Evolutionary conservation across 1,140 invertebrate species (phyloP).

Genomic region (Drosophila busckii): DNA sequence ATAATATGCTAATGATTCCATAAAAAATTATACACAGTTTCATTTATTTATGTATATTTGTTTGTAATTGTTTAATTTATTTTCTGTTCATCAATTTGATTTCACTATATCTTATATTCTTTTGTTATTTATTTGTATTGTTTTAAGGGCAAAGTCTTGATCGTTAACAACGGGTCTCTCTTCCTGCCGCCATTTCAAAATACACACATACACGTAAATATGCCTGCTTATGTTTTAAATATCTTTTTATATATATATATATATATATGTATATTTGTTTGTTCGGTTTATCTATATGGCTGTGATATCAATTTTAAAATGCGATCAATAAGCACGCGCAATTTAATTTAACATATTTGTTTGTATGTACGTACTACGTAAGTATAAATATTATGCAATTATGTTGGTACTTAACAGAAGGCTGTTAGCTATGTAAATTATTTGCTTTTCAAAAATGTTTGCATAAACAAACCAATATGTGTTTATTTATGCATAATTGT

Average conservation of each 20-base stretch:
- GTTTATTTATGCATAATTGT: conserved; percentile 1
- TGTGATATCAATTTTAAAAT: conserved; percentile 45
- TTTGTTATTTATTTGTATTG: conserved; percentile 12
- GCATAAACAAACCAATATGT: conserved; percentile 4
- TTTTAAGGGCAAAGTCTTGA: conserved; percentile 41
- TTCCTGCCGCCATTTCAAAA: conserved; percentile 22
- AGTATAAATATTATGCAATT: not conserved
- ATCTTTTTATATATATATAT: conserved; percentile 3
- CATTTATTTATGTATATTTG: conserved; percentile 11
- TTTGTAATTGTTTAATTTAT: conserved; percentile 32
- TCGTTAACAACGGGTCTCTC: conserved; percentile 39
- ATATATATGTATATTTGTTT: not conserved
- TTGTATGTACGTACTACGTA: conserved; percentile 11
- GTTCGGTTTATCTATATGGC: conserved; percentile 22
- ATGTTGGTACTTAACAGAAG: not conserved
- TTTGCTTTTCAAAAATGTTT: conserved; percentile 4
- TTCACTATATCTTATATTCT: not conserved
- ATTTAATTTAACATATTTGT: conserved; percentile 36
- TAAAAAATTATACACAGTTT: conserved; percentile 4
- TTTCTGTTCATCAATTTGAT: conserved; percentile 15
- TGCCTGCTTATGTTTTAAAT: conserved; percentile 1
- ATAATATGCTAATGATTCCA: not conserved
- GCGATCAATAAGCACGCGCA: conserved; percentile 27
- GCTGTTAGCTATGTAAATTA: not conserved
- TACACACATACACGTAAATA: not conserved